Percentiles rank a stretch among this genome's conserved stretches.
Evolutionary conservation across 1,140 invertebrate species (phyloP).

Genomic region (Zaprionus nigranus): DNA sequence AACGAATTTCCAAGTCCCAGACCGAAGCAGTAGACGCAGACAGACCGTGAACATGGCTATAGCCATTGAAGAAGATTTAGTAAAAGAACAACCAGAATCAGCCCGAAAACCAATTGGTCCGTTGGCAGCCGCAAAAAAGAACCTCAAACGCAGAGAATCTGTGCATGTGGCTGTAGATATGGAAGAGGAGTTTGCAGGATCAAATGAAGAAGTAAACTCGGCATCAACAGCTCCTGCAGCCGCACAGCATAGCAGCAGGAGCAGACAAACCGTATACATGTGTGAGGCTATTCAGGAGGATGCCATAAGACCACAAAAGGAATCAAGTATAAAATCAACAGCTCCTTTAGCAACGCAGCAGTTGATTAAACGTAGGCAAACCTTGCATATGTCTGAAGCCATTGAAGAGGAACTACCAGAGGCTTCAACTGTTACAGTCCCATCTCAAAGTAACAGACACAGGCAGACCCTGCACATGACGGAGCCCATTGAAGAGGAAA

Average conservation of each 20-base stretch:
- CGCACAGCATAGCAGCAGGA: not conserved
- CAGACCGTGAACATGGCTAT: not conserved
- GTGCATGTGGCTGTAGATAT: constrained; percentile 17
- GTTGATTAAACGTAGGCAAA: constrained; percentile 3
- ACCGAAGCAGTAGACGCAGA: not conserved
- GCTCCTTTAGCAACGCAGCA: not conserved
- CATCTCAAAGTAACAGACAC: not conserved
- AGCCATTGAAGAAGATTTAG: constrained; percentile 27
- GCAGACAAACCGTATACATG: constrained; percentile 4
- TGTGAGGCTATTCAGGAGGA: constrained; percentile 29
- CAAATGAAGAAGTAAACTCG: not conserved
- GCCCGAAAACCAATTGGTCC: not conserved
- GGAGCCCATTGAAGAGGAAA: constrained; percentile 13
- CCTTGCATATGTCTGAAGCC: constrained; percentile 12
- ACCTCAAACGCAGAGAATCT: constrained; percentile 3
- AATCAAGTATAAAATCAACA: not conserved
- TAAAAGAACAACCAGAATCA: not conserved
- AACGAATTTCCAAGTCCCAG: not conserved
- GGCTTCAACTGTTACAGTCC: not conserved
- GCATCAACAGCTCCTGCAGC: not conserved
- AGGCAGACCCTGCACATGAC: constrained; percentile 4
- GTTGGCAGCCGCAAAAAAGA: not conserved
- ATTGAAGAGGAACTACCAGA: not conserved
- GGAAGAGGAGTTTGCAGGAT: constrained; percentile 3
- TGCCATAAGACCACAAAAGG: not conserved